Evolutionary conservation across 2,113 vertebrate species (phyloP), one percentile per base, ranked within the genome.

Genomic region (Chelonoidis abingdonii): DNA sequence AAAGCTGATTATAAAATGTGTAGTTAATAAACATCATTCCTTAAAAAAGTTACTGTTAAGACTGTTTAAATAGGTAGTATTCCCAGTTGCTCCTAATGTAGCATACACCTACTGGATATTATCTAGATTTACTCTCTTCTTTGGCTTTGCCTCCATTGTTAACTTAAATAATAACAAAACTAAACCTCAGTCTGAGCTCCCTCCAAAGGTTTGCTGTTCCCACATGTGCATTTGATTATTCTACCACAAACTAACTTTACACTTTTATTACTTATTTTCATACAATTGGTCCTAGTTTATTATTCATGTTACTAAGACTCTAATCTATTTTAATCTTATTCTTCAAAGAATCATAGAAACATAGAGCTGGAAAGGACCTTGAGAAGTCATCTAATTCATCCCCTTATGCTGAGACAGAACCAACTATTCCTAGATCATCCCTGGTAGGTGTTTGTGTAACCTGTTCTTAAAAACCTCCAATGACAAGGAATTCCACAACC

Each of bases 1-100:
- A 96, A 91, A 97, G 79, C 59, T 94, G 19, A 84, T 83, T 96
- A 57, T 93, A 75, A 96, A 95, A 80, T 93, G 54, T 16, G 44
- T 94, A 93, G 87, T 95, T 94, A 95, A 93, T 95, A 94, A 86
- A 59, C 2, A 4, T 54, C 87, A 31, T 65, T 92, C 59, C 79
- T 93, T 88, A 80, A 75, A 86, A 89, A 90, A 82, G 85, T 96
- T 84, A 92, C n/a, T n/a, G 69, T 44, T 59, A 75, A 0, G 5
- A 95, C 11, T 44, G 44, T 1, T 19, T 76, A 75, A 75, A 44
- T 75, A 92, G 82, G 5, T 87, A 62, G 69, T 44, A 53, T 84
- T 96, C 52, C 54, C 35, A 85, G 83, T 57, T 95, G 53, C 65
- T 52, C 12, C 31, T 79, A 88, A 1, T 22, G 21, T 22, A 19